Evolutionary conservation across 2,113 vertebrate species (phyloP).

Genomic region (Erythrocercus mccallii): DNA sequence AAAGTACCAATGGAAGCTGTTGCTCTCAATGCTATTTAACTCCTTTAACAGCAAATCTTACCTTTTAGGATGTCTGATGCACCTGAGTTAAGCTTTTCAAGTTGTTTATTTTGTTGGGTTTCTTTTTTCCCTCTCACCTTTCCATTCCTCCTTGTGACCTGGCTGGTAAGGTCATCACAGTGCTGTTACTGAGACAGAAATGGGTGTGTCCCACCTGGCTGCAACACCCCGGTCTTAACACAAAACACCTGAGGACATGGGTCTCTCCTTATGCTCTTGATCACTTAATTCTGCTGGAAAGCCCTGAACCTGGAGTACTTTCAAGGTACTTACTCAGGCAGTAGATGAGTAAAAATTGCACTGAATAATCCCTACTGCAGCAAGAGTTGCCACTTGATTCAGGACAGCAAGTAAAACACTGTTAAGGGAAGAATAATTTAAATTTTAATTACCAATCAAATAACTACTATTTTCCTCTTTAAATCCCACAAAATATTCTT

Average conservation of each 20-base stretch:
- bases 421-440: not conserved
- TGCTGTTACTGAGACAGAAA: not conserved
- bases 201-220: not conserved
- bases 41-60: not conserved
- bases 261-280: not conserved
- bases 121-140: not conserved
- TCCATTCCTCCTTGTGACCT: not conserved
- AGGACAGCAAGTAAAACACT: slow-evolving; percentile 9
- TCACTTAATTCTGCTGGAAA: not conserved
- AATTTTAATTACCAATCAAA: not conserved
- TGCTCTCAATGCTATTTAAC: not conserved
- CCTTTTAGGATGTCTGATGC: not conserved
- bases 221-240: not conserved
- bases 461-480: not conserved
- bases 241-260: not conserved
- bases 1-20: not conserved
- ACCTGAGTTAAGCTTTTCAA: slow-evolving; percentile 52
- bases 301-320: not conserved
- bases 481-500: not conserved
- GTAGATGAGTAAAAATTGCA: not conserved
- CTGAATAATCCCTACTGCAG: not conserved
- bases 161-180: not conserved
- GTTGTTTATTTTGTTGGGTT: not conserved
- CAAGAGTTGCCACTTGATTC: not conserved
- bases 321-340: not conserved